Percentiles rank a stretch among this genome's conserved stretches.
These are phyloP conservation scores for Charanyca ferruginea DNA, from an alignment of 2,888 invertebrate species.

Conservation along the genomic window DNA sequence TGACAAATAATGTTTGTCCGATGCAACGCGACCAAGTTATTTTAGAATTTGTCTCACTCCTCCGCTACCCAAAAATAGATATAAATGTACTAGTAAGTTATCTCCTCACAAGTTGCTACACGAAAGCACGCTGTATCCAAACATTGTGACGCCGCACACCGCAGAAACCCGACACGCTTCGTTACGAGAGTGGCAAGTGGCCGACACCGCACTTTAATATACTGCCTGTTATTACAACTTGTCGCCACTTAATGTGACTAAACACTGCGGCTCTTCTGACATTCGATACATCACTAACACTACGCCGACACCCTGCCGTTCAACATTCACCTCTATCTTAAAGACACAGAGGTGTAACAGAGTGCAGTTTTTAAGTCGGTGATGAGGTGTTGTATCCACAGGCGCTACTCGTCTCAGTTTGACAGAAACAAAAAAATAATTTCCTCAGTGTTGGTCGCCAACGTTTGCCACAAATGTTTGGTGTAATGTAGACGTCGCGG, in stretches of 20 bases:
- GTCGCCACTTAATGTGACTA: constrained; percentile 83
- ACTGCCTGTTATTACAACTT: constrained; percentile 86
- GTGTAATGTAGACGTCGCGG: constrained; percentile 44
- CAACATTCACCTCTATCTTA: constrained; percentile 52
- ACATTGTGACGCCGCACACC: constrained; percentile 30
- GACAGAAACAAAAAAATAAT: constrained; percentile 69
- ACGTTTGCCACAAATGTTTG: constrained; percentile 60
- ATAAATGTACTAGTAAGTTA: neutral
- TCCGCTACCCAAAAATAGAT: constrained; percentile 1
- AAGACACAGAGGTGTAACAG: constrained; percentile 16
- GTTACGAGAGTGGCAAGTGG: constrained; percentile 63
- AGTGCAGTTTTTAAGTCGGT: constrained; percentile 29
- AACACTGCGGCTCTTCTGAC: constrained; percentile 78
- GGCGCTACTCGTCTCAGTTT: constrained; percentile 80
- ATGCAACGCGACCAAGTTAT: constrained; percentile 12
- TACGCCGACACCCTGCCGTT: constrained; percentile 3
- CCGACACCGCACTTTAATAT: constrained; percentile 74
- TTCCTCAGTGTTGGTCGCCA: constrained; percentile 50
- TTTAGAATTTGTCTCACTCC: constrained; percentile 10
- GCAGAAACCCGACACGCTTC: constrained; percentile 72
- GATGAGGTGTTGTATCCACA: constrained; percentile 71
- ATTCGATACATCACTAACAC: constrained; percentile 73
- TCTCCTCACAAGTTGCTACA: constrained; percentile 47
- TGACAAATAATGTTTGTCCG: neutral
- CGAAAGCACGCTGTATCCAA: constrained; percentile 39